Evolutionary conservation across 2,113 vertebrate genomes (phyloP), one percentile per base, ranked within the genome.

Genomic region (Gobiocypris rarus): DNA sequence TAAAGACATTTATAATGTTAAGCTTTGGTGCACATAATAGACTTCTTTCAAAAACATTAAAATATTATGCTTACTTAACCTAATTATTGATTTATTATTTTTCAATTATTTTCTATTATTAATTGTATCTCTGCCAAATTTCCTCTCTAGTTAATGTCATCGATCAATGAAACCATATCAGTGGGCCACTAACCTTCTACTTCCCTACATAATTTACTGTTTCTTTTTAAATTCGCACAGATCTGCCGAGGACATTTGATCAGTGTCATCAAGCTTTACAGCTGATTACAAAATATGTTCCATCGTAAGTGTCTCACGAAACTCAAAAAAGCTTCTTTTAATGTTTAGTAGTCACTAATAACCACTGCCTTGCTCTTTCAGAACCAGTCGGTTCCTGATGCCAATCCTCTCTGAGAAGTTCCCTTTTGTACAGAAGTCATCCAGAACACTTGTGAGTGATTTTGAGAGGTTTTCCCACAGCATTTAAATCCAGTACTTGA

Each of bases 211-310:
- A 41, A 56, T 14, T 28, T 14, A 28, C 26, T 38, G 2, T 69
- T 50, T 70, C 9, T 71, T 22, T 52, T 84, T 67, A 63, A 4
- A 13, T 86, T 81, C 81, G 1, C 74, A 0, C 77, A 98, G 98
- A 95, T 85, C 88, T 98, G 22, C 92, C 95, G 84, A 94, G 92
- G 86, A 95, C 91, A 89, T 99, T 99, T 22, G 87, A 95, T 75
- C 96, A 92, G 0, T 97, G 97, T 91, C 98, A 99, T 22, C 95
- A 95, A 92, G 97, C 97, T 0, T 74, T 99, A 86, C 96, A 99
- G 88, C 93, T 97, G 84, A 96, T 99, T 90, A 88, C 93, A 82
- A 95, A 92, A 97, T 98, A 97, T 0, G 98, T 99, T 81, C 98
- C 98, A 89, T 97, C 96, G 98, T 99, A 94, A 97, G 98, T 96